Evolutionary conservation across 2,797 vertebrate genomes (phyloP).

Genomic region (Peromyscus attwateri): DNA sequence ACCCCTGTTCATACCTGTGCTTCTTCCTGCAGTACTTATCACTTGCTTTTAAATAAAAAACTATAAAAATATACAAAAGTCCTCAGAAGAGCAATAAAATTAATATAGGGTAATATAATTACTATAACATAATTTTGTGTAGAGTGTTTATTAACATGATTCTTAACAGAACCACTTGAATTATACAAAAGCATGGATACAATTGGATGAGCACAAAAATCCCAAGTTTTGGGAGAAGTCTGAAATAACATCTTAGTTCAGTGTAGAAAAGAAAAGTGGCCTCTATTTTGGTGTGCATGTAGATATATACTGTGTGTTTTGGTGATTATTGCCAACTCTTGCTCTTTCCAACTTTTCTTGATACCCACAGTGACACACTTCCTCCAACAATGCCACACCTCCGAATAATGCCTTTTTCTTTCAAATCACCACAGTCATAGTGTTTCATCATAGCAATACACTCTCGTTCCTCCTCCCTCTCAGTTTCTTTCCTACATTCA

Average conservation of each 20-base stretch:
- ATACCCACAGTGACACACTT: too few relatives aligned
- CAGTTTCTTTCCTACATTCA: not conserved
- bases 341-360: not conserved
- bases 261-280: not conserved
- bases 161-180: not conserved
- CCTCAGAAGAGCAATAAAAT: not conserved
- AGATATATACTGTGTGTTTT: not conserved
- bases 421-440: too few relatives aligned
- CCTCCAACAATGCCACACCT: too few relatives aligned
- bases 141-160: not conserved
- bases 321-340: too few relatives aligned
- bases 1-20: not conserved
- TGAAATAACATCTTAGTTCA: slow-evolving; percentile 36
- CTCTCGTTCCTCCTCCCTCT: not conserved
- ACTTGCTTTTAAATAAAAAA: not conserved
- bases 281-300: not conserved
- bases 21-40: not conserved
- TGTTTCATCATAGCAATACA: not conserved
- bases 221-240: slow-evolving; percentile 10
- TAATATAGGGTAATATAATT: not conserved
- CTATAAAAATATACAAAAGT: not conserved
- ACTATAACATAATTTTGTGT: not conserved
- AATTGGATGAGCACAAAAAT: not conserved
- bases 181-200: not conserved
- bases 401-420: too few relatives aligned